Evolutionary conservation across 2,797 vertebrate species (phyloP).

Genomic region (Gallinago stenura): DNA sequence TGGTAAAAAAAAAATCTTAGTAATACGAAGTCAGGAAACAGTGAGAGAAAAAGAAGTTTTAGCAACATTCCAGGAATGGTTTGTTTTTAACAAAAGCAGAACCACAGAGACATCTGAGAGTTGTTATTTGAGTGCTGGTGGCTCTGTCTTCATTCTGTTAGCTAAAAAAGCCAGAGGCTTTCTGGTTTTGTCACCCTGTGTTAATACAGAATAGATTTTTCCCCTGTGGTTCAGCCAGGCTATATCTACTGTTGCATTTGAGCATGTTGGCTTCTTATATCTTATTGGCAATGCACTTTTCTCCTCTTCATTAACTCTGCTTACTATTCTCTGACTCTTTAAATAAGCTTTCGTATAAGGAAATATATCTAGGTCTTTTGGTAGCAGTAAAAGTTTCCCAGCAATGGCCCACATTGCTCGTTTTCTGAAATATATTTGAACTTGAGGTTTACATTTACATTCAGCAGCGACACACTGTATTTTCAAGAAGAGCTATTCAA

Average conservation of each 20-base stretch:
- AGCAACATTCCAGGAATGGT: neutral
- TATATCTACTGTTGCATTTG: neutral
- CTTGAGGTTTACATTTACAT: neutral
- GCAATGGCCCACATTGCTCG: neutral
- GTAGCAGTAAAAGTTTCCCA: neutral
- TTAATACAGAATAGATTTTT: neutral
- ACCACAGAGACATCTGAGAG: neutral
- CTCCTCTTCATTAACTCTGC: constrained; percentile 9
- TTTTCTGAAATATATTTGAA: neutral
- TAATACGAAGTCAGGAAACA: neutral
- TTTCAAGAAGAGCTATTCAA: neutral
- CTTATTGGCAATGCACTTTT: neutral
- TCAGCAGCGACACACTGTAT: neutral
- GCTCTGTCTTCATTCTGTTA: neutral
- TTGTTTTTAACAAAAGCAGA: neutral
- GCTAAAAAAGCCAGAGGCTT: neutral
- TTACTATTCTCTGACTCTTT: neutral
- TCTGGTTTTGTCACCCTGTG: neutral
- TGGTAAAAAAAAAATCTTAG: neutral
- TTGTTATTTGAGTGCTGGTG: neutral
- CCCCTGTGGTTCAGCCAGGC: neutral
- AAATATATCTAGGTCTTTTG: neutral
- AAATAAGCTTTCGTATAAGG: neutral
- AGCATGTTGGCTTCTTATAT: neutral
- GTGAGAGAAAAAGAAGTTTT: neutral